Evolutionary conservation across 2,888 invertebrate genomes (phyloP).

Genomic region (Homarus gammarus): DNA sequence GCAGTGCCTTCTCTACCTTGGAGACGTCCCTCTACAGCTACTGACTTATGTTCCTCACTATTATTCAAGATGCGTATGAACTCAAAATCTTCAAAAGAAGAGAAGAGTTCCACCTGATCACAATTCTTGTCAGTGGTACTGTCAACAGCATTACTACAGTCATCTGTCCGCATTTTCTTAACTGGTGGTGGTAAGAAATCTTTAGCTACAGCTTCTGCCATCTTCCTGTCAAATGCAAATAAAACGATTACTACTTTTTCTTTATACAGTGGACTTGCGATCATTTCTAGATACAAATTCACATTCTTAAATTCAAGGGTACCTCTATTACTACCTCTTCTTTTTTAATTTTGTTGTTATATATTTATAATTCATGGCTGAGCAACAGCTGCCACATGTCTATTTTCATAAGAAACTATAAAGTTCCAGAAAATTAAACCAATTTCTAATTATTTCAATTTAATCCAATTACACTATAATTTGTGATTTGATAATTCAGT

Average conservation of each 20-base stretch:
- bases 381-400: too few relatives aligned
- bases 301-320: too few relatives aligned
- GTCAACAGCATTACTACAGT: slow-evolving; percentile 37
- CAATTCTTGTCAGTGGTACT: slow-evolving; percentile 47
- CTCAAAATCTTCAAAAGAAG: slow-evolving; percentile 60
- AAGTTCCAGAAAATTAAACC: too few relatives aligned
- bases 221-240: neutral
- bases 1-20: slow-evolving; percentile 54
- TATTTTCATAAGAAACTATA: too few relatives aligned
- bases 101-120: slow-evolving; percentile 26
- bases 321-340: too few relatives aligned
- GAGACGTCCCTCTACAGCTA: slow-evolving; percentile 45
- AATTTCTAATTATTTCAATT: too few relatives aligned
- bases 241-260: neutral
- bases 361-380: too few relatives aligned
- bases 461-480: too few relatives aligned
- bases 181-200: neutral
- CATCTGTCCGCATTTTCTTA: slow-evolving; percentile 59
- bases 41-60: slow-evolving; percentile 43
- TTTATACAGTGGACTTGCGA: too few relatives aligned
- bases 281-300: too few relatives aligned
- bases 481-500: too few relatives aligned
- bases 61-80: slow-evolving; percentile 50
- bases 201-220: slow-evolving; percentile 42
- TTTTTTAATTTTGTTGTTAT: too few relatives aligned